Evolutionary conservation across 2,888 invertebrate genomes (phyloP), one percentile per base, ranked within the genome.

Genomic region (Ephialtes manifestator): DNA sequence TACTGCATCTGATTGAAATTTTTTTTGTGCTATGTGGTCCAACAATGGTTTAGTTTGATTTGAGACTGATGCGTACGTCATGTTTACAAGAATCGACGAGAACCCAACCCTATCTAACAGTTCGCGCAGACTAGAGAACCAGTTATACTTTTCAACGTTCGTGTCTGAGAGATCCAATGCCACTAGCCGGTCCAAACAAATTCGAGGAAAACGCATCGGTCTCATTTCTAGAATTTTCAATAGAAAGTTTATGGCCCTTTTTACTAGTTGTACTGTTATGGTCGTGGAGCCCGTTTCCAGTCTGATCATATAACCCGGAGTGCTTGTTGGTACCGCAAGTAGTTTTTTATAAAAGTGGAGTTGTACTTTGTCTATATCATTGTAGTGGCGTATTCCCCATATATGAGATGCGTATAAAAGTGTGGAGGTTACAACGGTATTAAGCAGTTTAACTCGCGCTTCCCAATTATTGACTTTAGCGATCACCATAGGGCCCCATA

Each of bases 301-400:
- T 1, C 81, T 53, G 18, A 75, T 35, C 70, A 71, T 71, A 24
- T 84, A 84, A 20, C 51, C 63, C 24, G 81, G 71, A 15, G 76
- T 84, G 15, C 70, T 24, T 13, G 8, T 18, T 1, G 80, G 68
- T 24, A 84, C 35, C 5, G 15, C 35, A 1, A 81, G n/a, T 0
- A 81, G 7, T 18, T 15, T 11, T 46, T 58, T 58, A 51, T 43
- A 63, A 11, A 81, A 84, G 0, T 55, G 15, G 15, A 55, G 63
- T 28, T 81, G 84, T 1, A 81, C 4, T 31, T 74, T 55, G 15
- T 84, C 60, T 13, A 81, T 15, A 18, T 84, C 65, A 0, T 81
- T 31, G 5, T 31, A 2, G 5, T 31, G 31, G 31, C 60, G 5
- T 8, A 20, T 1, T 77, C 39, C 81, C 67, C 81, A 84, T 0